Conservation (phyloP, 2,113 vertebrate species). For the Pungitius pungitius region DNA sequence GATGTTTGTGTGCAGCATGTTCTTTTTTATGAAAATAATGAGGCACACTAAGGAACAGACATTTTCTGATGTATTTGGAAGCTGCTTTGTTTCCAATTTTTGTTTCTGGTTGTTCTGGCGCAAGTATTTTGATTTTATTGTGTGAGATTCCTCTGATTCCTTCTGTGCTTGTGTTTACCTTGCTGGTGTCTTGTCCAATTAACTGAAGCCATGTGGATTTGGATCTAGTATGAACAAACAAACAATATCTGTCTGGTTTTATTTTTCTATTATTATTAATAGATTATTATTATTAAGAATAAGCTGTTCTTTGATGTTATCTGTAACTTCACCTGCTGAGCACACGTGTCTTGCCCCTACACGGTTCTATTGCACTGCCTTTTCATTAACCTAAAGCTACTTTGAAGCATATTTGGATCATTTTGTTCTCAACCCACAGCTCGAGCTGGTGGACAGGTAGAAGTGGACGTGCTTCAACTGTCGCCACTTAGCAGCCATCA, state of each 20-base stretch:
- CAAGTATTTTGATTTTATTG: background rate
- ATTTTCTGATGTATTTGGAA: background rate
- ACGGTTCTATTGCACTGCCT: too few species aligned
- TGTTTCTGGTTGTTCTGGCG: background rate
- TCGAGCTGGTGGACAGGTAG: background rate
- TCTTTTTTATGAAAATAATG: background rate
- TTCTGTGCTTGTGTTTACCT: background rate
- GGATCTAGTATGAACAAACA: background rate
- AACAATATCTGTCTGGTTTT: background rate
- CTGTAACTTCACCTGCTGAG: background rate
- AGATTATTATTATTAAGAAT: too few species aligned
- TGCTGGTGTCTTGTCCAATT: background rate
- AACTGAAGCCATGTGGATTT: conserved; percentile 8
- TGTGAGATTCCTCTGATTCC: background rate
- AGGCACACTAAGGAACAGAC: background rate
- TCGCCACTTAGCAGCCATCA: conserved; percentile 22
- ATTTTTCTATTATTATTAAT: too few species aligned
- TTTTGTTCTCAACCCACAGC: background rate
- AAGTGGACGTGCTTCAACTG: background rate
- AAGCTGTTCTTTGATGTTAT: background rate
- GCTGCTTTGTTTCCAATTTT: background rate
- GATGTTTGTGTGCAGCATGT: background rate
- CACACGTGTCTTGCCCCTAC: background rate
- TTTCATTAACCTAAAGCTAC: background rate
- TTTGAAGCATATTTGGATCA: background rate